Base-by-base conservation (phyloP, 2,888 invertebrate species). In the Scelioninae gen. 2 region DNA sequence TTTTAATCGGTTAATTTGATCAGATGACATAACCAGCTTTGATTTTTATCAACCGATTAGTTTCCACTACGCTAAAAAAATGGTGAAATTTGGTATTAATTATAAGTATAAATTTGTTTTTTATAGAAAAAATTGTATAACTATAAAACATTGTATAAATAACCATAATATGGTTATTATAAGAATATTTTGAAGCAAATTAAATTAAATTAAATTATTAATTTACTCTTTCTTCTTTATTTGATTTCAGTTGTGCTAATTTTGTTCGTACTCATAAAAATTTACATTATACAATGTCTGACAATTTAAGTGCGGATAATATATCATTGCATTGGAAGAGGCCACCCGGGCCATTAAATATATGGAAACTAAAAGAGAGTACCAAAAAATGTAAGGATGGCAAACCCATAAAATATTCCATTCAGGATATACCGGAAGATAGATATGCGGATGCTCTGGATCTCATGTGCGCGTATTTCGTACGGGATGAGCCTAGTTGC, bases 381-480 rank as follows among this genome's bases (percentile, higher is more conserved):
- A 63, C 43, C 1, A 78, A 75, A 28, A 76, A 67, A 3, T 64
- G 76, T 28, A 63, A 74, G 2, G 63, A 80, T 33, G 79, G 77
- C 15, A 77, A 78, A n/a, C 60, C 75, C 3, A 53, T 79, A 1
- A 80, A 77, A 57, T 83, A 83, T 69, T 72, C 75, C 5, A 82
- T 85, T 53, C 82, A 84, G 70, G 83, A 84, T 39, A 70, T 85
- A 61, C 84, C 85, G 0, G 78, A 80, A 60, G 81, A 84, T 48
- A 78, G 83, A 37, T 77, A 77, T 37, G 76, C 80, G 2, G 85
- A 85, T 3, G 81, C 78, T 3, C 1, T 80, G 7, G 78, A 84
- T 22, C 77, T 79, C 2, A 80, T 85, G 82, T 74, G 67, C 13
- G 72, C 35, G 0, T 65, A 78, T 37, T 84, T 83, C 53, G 28